phyloP scores from a whole-genome alignment of 2,888 invertebrate genomes.

The Philaethria dido region DNA sequence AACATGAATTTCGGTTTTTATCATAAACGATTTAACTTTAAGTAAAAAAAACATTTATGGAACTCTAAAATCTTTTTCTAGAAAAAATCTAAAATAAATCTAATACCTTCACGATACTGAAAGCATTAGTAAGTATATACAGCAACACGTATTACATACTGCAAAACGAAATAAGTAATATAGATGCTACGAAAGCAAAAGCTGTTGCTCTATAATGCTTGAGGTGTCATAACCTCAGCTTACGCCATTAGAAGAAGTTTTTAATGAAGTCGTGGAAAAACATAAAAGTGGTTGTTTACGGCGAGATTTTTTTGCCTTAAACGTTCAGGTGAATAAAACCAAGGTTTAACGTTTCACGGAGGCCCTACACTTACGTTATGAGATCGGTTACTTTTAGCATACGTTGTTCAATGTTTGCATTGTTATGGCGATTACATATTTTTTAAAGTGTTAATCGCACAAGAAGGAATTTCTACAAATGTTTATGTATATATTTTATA shows the following conservation, averaged over 20 bases:
- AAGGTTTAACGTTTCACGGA: slow-evolving; percentile 63
- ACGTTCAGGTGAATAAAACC: slow-evolving; percentile 59
- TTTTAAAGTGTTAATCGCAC: background rate
- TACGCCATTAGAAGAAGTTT: slow-evolving; percentile 53
- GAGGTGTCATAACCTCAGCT: slow-evolving; percentile 23
- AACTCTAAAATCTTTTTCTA: no score
- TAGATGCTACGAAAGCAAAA: background rate
- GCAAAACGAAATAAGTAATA: background rate
- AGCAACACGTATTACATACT: background rate
- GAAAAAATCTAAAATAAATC: no score
- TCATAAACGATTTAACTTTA: no score
- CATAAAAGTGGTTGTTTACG: slow-evolving; percentile 65
- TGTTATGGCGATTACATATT: slow-evolving; percentile 6
- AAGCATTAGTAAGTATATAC: no score
- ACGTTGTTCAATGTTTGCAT: slow-evolving; percentile 45
- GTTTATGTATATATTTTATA: no score
- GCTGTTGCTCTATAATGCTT: slow-evolving; percentile 11
- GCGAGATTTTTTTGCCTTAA: slow-evolving; percentile 64
- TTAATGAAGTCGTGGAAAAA: slow-evolving; percentile 67
- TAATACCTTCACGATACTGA: no score
- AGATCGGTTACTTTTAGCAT: slow-evolving; percentile 55
- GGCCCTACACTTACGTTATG: slow-evolving; percentile 43
- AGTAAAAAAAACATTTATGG: no score
- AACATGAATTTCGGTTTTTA: no score
- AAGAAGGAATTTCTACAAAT: no score